Evolutionary conservation across 1,140 invertebrate species (phyloP), one percentile per base, ranked within the genome.

Genomic region (Polypedilum vanderplanki): DNA sequence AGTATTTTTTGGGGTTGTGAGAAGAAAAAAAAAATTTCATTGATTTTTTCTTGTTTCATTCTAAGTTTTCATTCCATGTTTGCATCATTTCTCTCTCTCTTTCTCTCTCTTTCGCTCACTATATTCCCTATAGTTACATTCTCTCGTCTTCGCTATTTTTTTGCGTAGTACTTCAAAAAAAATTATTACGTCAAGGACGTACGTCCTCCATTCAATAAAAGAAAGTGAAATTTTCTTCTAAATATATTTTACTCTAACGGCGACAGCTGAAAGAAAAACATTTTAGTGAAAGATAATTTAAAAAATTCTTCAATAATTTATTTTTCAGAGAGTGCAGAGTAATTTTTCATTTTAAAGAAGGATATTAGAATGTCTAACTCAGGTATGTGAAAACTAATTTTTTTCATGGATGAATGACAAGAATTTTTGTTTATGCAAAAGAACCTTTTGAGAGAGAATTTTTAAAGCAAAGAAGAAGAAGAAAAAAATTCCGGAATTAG

Each of bases 151-250:
- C 12, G 46, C 46, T 33, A 12, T 57, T n/a, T n/a, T 46, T n/a
- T 57, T 57, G 46, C 46, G 46, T 57, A 57, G 46, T n/a, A 57
- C 15, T 33, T 57, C 46, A n/a, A 57, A 57, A 57, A n/a, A n/a
- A n/a, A n/a, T n/a, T 57, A 57, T 57, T 57, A 57, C 46, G 46
- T 57, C 46, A 57, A 57, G 46, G 46, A 57, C 46, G 46, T 57
- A 57, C 46, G 46, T 57, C 46, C n/a, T 57, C 46, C 46, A 57
- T 57, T 57, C n/a, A 57, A 12, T 15, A n/a, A 33, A 33, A 33
- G 46, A 57, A 57, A 57, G 46, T 57, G 46, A 57, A 57, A 57
- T 57, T 57, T 57, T n/a, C 12, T 15, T 57, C n/a, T n/a, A 57
- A 57, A 57, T 4, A 57, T 57, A 12, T 46, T 46, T 57, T 57